These are phyloP conservation scores for Arctopsyche grandis DNA, from an alignment of 1,140 invertebrate genomes.

Conservation along the genomic window DNA sequence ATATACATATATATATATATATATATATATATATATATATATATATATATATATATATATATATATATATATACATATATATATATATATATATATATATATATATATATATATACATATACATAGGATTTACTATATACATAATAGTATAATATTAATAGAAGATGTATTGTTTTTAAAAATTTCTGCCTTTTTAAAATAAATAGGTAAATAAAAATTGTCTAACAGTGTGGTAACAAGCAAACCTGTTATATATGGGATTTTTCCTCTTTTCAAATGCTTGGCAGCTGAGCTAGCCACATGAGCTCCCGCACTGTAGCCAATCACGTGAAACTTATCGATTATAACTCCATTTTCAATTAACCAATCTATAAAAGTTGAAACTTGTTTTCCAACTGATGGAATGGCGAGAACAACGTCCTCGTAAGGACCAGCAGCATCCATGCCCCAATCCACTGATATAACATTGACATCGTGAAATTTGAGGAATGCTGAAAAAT, in stretches of 20 bases:
- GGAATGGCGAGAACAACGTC: slow-evolving; percentile 61
- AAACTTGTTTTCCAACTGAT: slow-evolving; percentile 61
- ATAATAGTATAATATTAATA: too few relatives aligned
- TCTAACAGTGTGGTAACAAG: too few relatives aligned
- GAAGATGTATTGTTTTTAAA: too few relatives aligned
- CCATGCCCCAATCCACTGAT: slow-evolving; percentile 61
- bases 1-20: too few relatives aligned
- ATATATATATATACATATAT: too few relatives aligned
- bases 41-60: too few relatives aligned
- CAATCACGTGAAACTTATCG: slow-evolving; percentile 52
- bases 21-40: too few relatives aligned
- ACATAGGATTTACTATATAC: too few relatives aligned
- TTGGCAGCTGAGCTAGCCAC: slow-evolving; percentile 57
- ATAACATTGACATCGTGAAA: slow-evolving; percentile 62
- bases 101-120: too few relatives aligned
- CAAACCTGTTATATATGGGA: slow-evolving; percentile 27
- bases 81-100: too few relatives aligned
- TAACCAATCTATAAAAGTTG: slow-evolving; percentile 63
- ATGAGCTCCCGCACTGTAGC: slow-evolving; percentile 59
- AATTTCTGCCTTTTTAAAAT: too few relatives aligned
- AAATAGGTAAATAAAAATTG: too few relatives aligned
- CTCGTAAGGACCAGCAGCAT: slow-evolving; percentile 58
- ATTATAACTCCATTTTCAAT: slow-evolving; percentile 44
- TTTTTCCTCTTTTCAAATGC: slow-evolving; percentile 33
- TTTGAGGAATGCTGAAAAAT: slow-evolving; percentile 56